Base-by-base conservation (phyloP, 2,888 invertebrate genomes). In the Tenthredo scrophulariae region DNA sequence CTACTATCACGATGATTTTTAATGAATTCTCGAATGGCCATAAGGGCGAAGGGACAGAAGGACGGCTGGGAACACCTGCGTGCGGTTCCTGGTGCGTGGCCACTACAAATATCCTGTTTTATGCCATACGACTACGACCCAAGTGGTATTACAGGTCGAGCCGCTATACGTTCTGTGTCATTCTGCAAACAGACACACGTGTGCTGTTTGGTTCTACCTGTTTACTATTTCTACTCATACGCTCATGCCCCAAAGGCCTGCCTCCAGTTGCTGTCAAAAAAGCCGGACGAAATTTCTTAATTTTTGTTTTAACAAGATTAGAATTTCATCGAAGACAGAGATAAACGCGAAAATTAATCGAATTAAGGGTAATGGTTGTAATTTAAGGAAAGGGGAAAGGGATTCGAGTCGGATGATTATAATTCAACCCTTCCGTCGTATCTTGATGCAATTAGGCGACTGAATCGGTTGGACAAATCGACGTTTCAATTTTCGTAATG, bases 401-500 rank as follows among this genome's bases (percentile, higher is more conserved):
- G 72, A 74, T 74, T n/a, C 72, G n/a, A n/a, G 22, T 6, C 2
- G 7, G 54, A 77, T 77, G 29, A 77, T 77, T 77, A 54, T 29
- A 29, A 50, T 54, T 29, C 80, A 80, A 65, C 80, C 80, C 86
- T 84, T 74, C 84, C 79, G 58, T 85, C 54, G 22, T 79, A 83
- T 88, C 90, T 89, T 92, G 92, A 92, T 91, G 88, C 89, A 92
- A 93, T 93, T 93, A 93, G 89, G 26, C 43, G 89, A 87, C 88
- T 86, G 89, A 89, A 88, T 91, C 90, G 91, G 54, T 46, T 86
- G 88, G 91, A 92, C 92, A 92, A 93, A 93, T 93, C 93, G 93
- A 92, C 93, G 92, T 93, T 93, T 93, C 93, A 93, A 93, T 93
- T 93, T 93, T 92, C 91, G 91, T 93, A 93, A 93, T 93, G 93